Evolutionary conservation across 2,113 vertebrate genomes (phyloP).

Genomic region (Chrysemys picta): DNA sequence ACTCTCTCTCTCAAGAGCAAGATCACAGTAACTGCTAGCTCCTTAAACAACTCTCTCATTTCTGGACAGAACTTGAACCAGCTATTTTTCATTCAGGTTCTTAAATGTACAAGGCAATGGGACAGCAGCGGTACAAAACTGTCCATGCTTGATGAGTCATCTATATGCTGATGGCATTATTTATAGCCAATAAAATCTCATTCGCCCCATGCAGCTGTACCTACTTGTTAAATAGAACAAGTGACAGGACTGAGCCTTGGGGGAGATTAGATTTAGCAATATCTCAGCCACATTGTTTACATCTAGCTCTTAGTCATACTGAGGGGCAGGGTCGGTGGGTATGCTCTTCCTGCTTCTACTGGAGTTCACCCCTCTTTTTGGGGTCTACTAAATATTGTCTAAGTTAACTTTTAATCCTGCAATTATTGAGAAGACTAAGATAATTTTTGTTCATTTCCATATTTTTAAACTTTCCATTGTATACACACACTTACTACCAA

Average conservation of each 20-base stretch:
- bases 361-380: not conserved
- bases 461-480: not conserved
- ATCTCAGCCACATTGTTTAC: not conserved
- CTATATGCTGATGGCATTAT: not conserved
- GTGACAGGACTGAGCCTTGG: not conserved
- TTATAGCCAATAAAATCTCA: not conserved
- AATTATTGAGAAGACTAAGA: not conserved
- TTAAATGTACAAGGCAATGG: not conserved
- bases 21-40: not conserved
- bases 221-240: not conserved
- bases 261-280: not conserved
- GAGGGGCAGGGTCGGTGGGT: not conserved
- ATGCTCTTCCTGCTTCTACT: not conserved
- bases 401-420: not conserved
- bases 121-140: not conserved
- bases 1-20: not conserved
- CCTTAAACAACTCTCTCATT: not conserved
- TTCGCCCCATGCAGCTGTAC: not conserved
- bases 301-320: not conserved
- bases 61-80: not conserved
- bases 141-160: not conserved
- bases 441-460: not conserved
- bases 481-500: not conserved
- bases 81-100: not conserved
- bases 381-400: not conserved